Evolutionary conservation across 2,888 invertebrate genomes (phyloP).

Genomic region (Pachycephus smyrnensis): DNA sequence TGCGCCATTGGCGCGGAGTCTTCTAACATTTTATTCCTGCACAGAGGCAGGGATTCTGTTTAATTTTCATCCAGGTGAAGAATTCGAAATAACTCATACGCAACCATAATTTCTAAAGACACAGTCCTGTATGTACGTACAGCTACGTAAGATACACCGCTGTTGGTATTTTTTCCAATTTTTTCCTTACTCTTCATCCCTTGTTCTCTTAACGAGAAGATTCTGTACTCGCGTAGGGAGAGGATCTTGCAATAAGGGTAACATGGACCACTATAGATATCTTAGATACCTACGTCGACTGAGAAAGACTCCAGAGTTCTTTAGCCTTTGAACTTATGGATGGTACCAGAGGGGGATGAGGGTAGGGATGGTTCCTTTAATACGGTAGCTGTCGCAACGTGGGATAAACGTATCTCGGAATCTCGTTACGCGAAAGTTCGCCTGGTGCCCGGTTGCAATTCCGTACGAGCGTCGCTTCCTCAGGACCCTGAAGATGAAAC

Average conservation of each 20-base stretch:
- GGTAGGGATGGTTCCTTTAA: background rate
- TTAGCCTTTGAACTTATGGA: background rate
- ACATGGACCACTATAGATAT: background rate
- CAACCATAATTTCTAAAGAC: background rate
- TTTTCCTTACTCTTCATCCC: background rate
- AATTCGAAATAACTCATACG: background rate
- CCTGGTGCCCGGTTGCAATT: slow-evolving; percentile 43
- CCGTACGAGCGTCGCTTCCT: slow-evolving; percentile 23
- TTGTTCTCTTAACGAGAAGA: background rate
- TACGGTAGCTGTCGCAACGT: slow-evolving; percentile 17
- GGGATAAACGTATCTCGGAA: slow-evolving; percentile 14
- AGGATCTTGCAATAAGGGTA: background rate
- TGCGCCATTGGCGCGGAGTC: background rate
- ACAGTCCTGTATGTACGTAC: no score
- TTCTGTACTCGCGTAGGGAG: background rate
- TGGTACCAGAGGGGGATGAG: background rate
- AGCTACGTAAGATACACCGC: background rate
- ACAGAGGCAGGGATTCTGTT: background rate
- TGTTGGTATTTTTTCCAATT: background rate
- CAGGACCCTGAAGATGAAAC: slow-evolving; percentile 52
- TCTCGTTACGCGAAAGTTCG: slow-evolving; percentile 31
- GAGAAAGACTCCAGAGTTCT: background rate
- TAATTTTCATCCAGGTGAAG: background rate
- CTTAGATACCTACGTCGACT: background rate
- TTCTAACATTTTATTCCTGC: background rate